phyloP scores from a whole-genome alignment of 1,140 invertebrate species.

The Hestina assimilis region DNA sequence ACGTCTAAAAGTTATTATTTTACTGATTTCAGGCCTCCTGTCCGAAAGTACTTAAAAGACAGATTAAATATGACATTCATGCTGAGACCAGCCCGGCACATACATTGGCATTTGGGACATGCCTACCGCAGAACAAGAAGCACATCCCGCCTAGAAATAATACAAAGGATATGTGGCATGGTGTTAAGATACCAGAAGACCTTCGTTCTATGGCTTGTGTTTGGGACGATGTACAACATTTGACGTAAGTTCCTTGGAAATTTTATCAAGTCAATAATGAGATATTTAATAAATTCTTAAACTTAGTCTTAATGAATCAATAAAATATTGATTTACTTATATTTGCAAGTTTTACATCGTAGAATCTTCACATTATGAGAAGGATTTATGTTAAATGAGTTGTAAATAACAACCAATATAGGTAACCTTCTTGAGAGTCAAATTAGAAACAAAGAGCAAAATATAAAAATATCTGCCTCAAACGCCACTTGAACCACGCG shows the following conservation, averaged over 20 bases:
- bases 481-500: too few species aligned
- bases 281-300: background rate
- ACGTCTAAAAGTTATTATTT: background rate
- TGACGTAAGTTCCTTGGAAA: slow-evolving; percentile 59
- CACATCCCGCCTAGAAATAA: slow-evolving; percentile 75
- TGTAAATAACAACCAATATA: too few species aligned
- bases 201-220: slow-evolving; percentile 79
- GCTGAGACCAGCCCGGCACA: slow-evolving; percentile 72
- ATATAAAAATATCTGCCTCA: too few species aligned
- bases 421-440: too few species aligned
- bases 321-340: too few species aligned
- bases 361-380: too few species aligned
- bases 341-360: too few species aligned
- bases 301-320: too few species aligned
- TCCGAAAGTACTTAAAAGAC: slow-evolving; percentile 62
- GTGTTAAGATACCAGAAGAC: slow-evolving; percentile 75
- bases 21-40: slow-evolving; percentile 49
- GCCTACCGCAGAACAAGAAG: slow-evolving; percentile 73
- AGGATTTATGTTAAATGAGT: too few species aligned
- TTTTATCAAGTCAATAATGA: background rate
- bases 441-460: too few species aligned
- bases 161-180: slow-evolving; percentile 71
- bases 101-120: slow-evolving; percentile 74
- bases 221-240: slow-evolving; percentile 78
- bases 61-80: slow-evolving; percentile 74